A percentile compares a stretch with the other conserved stretches of the same genome.
Conservation (phyloP, 2,113 vertebrate genomes). For the Pelvicachromis taeniatus region DNA sequence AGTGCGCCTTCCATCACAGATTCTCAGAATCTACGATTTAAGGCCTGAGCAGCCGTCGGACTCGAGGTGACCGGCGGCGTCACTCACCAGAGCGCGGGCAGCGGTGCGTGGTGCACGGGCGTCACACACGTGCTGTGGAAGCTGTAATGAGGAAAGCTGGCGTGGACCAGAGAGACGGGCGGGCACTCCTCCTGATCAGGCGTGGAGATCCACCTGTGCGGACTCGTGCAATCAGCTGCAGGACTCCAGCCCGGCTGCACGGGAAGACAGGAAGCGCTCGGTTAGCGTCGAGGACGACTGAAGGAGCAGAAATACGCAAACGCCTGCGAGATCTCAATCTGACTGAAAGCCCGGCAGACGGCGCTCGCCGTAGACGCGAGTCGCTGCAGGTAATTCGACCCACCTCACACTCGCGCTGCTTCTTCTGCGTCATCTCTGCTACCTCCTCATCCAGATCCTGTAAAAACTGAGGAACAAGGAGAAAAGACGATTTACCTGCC, state of each 20-base stretch:
- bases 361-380: background rate
- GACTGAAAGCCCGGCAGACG: background rate
- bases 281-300: rapidly evolving
- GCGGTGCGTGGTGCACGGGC: constrained; percentile 79
- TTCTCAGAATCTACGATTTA: background rate
- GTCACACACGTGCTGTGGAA: constrained; percentile 63
- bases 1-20: background rate
- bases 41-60: background rate
- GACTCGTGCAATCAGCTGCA: constrained; percentile 59
- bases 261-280: background rate
- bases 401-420: constrained; percentile 78
- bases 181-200: constrained; percentile 79
- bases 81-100: constrained; percentile 85
- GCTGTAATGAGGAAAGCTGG: constrained; percentile 59
- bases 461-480: constrained; percentile 74
- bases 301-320: background rate
- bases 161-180: constrained; percentile 23
- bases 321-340: background rate
- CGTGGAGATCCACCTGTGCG: constrained; percentile 79
- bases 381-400: background rate
- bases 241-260: constrained; percentile 64
- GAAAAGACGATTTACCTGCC: background rate
- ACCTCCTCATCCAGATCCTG: constrained; percentile 88
- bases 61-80: background rate
- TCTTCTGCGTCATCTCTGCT: constrained; percentile 77